These are phyloP conservation scores for Ochropleura leucogaster DNA, from an alignment of 2,888 invertebrate genomes.

Conservation along the genomic window DNA sequence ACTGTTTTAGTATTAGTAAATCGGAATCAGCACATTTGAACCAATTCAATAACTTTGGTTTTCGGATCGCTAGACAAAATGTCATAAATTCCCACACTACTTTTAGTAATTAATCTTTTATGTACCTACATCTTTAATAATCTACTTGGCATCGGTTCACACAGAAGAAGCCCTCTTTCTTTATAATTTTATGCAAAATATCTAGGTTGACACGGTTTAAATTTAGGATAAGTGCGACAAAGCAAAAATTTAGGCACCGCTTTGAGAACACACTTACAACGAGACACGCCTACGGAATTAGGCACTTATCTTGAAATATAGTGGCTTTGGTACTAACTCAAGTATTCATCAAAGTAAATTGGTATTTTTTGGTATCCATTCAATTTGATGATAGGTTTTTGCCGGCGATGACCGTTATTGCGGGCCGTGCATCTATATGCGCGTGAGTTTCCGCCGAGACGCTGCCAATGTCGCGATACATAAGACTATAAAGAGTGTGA, in stretches of 20 bases:
- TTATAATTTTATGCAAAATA: conserved; percentile 31
- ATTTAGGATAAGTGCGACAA: conserved; percentile 5
- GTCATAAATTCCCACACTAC: background rate
- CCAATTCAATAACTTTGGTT: too few species aligned
- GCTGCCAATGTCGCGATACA: conserved; percentile 69
- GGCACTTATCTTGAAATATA: background rate
- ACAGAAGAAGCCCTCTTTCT: background rate
- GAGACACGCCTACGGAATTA: background rate
- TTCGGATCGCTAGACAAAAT: background rate
- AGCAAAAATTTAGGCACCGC: background rate
- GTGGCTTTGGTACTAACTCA: conserved; percentile 14
- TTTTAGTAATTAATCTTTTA: background rate
- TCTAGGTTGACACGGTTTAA: conserved; percentile 34
- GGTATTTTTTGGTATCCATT: conserved; percentile 68
- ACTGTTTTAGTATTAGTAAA: background rate
- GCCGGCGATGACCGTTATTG: conserved; percentile 80
- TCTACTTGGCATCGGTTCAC: conserved; percentile 2
- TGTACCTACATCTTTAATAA: background rate
- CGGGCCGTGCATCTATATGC: conserved; percentile 74
- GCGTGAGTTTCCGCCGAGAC: conserved; percentile 73
- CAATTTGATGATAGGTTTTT: conserved; percentile 77
- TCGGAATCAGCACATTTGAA: background rate
- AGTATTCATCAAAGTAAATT: conserved; percentile 60
- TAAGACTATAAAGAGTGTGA: conserved; percentile 80
- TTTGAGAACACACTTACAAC: background rate